These are phyloP conservation scores for Platypus cylindrus DNA, from an alignment of 2,888 invertebrate species.

Conservation along the genomic window DNA sequence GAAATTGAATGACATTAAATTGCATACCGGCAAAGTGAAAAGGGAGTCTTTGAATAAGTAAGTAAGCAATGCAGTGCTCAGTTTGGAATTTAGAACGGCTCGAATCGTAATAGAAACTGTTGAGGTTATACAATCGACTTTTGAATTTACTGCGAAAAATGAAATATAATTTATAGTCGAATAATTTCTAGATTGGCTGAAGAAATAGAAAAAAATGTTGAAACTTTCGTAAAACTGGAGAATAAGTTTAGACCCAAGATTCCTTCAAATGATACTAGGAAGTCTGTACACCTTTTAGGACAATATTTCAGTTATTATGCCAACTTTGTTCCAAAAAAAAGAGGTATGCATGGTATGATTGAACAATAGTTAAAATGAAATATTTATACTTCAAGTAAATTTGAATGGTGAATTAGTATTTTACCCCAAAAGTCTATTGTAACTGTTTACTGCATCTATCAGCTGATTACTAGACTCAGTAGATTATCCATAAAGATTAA, in stretches of 20 bases:
- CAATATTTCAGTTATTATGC: conserved; percentile 41
- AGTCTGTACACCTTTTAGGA: conserved; percentile 33
- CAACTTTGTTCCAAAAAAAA: conserved; percentile 31
- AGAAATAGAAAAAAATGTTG: conserved; percentile 37
- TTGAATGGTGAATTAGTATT: too few relatives aligned
- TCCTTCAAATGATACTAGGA: conserved; percentile 34
- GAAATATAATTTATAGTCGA: too few relatives aligned
- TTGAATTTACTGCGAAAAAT: too few relatives aligned
- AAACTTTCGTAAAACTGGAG: conserved; percentile 37
- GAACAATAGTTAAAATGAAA: conserved; percentile 22
- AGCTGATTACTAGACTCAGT: too few relatives aligned
- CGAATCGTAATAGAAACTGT: too few relatives aligned
- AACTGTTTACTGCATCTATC: too few relatives aligned
- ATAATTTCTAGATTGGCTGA: conserved; percentile 37
- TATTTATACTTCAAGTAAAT: too few relatives aligned
- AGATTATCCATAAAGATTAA: too few relatives aligned
- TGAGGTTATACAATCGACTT: too few relatives aligned
- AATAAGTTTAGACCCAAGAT: conserved; percentile 28
- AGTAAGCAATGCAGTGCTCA: too few relatives aligned
- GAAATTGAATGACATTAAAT: conserved; percentile 21
- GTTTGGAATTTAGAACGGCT: too few relatives aligned
- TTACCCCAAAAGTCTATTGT: too few relatives aligned
- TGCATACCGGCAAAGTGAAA: neutral
- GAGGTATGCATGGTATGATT: conserved; percentile 25
- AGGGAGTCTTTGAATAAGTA: conserved; percentile 6